Conservation (phyloP, 2,888 invertebrate species). For the Podabrus alpinus region DNA sequence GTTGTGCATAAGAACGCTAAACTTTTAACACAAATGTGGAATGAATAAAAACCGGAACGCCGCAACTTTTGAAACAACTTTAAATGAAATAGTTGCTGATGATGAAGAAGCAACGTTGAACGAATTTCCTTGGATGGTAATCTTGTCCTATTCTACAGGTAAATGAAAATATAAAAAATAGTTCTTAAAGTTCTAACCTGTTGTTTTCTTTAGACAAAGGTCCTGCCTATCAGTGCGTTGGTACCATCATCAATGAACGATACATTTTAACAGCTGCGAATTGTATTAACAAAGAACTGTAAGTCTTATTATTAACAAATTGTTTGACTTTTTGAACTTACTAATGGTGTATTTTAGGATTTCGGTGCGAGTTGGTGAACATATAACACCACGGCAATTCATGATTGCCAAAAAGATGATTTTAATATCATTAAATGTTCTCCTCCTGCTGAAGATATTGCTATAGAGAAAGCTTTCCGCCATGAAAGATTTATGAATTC, state of each 20-base stretch:
- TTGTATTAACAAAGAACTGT: conserved; percentile 54
- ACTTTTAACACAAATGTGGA: conserved; percentile 7
- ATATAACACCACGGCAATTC: conserved; percentile 55
- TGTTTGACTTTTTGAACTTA: conserved; percentile 31
- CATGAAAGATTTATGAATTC: conserved; percentile 59
- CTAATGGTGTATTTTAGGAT: conserved; percentile 48
- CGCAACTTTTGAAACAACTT: not conserved
- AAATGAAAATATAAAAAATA: not conserved
- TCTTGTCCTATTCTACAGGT: conserved; percentile 61
- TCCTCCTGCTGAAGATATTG: conserved; percentile 57
- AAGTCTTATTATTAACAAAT: conserved; percentile 33
- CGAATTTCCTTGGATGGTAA: conserved; percentile 78
- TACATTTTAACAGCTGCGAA: conserved; percentile 66
- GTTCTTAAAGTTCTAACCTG: not conserved
- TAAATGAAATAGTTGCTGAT: too few species aligned
- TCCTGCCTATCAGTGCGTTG: conserved; percentile 53
- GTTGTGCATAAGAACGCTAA: not conserved
- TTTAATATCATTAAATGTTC: conserved; percentile 48
- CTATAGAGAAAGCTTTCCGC: conserved; percentile 54
- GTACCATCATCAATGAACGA: conserved; percentile 59
- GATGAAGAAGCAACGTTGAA: conserved; percentile 65
- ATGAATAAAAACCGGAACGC: not conserved
- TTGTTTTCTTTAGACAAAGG: not conserved
- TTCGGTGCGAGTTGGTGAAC: conserved; percentile 67
- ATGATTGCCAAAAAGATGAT: conserved; percentile 51